Base-by-base conservation (phyloP, 2,113 vertebrate species). In the Pomatostomus ruficeps region DNA sequence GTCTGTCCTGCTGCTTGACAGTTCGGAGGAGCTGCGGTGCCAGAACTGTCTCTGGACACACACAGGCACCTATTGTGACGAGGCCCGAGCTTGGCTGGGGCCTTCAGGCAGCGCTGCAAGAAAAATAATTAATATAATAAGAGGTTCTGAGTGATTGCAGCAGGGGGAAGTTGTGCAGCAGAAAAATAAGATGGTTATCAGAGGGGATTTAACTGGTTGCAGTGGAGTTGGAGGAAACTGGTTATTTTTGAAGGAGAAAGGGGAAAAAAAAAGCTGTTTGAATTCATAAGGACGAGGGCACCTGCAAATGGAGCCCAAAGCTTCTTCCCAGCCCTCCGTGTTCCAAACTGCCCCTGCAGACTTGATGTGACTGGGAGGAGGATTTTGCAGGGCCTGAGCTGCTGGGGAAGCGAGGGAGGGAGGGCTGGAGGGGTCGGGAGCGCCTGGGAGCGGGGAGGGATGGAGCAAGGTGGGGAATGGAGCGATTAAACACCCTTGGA, bases 401-500 rank as follows among this genome's bases (percentile, higher is more conserved):
- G 75, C 94, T 79, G 95, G 78, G 84, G 82, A 78, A 49, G 77
- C 0, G 0, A 85, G 72, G 42, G 43, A 88, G 43, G 94, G 84
- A 88, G 85, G 67, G 66, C 73, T 3, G 3, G 61, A 89, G 85
- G 38, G 74, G 81, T 42, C 91, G 33, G 14, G 63, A 38, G 73
- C 6, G 79, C 79, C 79, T 77, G 88, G 31, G 74, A 96, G 81
- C 9, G 0, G 58, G 51, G 54, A 95, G 36, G 5, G 29, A 49
- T 77, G 17, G 89, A 89, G 81, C 85, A 88, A 94, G 95, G 91
- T 88, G 90, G 75, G 38, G 88, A 95, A 85, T 7, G 12, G n/a
- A 93, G 93, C 0, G 68, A 93, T 78, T 80, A 72, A 94, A 77
- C 91, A 84, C 93, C 67, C 89, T 94, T 71, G 96, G 95, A 81